Conservation (phyloP, 1,140 invertebrate genomes). For the Pseudomyrmex concolor region DNA sequence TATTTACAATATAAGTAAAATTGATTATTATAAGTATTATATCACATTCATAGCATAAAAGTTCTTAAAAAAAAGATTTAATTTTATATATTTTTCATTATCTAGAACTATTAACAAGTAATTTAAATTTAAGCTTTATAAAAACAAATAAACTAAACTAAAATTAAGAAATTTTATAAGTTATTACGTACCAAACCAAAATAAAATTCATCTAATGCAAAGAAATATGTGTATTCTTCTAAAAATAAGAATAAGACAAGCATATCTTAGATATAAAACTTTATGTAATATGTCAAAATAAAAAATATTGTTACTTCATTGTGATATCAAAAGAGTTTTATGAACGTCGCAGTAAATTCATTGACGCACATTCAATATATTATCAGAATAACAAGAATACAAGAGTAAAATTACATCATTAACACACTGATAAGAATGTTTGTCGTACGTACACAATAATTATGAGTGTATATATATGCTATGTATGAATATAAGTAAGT, state of each 20-base stretch:
- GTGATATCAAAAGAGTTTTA: background rate
- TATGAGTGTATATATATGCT: conserved; percentile 4
- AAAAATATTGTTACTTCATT: background rate
- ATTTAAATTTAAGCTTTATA: too few species aligned
- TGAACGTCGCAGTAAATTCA: background rate
- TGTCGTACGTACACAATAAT: background rate
- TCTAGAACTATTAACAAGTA: too few species aligned
- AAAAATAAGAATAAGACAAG: background rate
- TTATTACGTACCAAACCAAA: conserved; percentile 32
- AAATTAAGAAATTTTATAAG: conserved; percentile 34
- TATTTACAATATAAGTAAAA: too few species aligned
- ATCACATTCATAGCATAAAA: too few species aligned
- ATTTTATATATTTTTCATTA: too few species aligned
- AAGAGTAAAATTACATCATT: background rate
- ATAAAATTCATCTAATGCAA: conserved; percentile 43
- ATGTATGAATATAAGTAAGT: background rate
- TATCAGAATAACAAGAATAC: background rate
- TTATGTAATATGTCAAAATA: background rate
- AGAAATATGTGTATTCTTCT: conserved; percentile 20
- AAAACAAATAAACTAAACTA: conserved; percentile 6
- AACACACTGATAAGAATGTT: background rate
- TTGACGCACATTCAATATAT: background rate
- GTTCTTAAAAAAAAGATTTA: too few species aligned
- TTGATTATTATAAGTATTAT: too few species aligned
- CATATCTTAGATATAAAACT: conserved; percentile 6